phyloP scores from a whole-genome alignment of 2,797 vertebrate species.

The Distichodus sexfasciatus region DNA sequence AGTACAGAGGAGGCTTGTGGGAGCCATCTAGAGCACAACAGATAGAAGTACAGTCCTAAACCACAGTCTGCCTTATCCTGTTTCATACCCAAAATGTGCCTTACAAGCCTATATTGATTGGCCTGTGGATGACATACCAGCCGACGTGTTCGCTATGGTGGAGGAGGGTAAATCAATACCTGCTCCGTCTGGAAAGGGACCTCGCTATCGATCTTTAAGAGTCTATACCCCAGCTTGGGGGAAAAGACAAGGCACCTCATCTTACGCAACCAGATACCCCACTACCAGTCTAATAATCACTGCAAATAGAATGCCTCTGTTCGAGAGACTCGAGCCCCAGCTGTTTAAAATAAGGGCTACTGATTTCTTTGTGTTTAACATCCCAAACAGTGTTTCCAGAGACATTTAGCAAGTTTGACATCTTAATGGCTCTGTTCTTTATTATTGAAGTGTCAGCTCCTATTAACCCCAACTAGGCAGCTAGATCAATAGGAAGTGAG shows the following conservation, averaged over 20 bases:
- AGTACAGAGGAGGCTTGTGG: conserved; percentile 52
- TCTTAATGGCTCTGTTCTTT: conserved; percentile 72
- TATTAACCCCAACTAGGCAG: conserved; percentile 76
- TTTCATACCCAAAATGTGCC: conserved; percentile 68
- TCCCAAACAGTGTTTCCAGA: conserved; percentile 49
- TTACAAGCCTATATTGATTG: conserved; percentile 70
- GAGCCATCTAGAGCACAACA: conserved; percentile 65
- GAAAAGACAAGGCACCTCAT: conserved; percentile 51
- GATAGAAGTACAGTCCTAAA: conserved; percentile 26
- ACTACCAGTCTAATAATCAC: conserved; percentile 66
- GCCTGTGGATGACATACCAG: conserved; percentile 68
- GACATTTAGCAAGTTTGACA: conserved; percentile 51
- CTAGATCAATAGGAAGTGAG: conserved; percentile 67
- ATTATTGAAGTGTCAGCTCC: conserved; percentile 74
- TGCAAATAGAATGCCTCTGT: conserved; percentile 62
- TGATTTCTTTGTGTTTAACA: conserved; percentile 49
- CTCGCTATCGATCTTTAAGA: conserved; percentile 75
- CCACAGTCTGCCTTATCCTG: conserved; percentile 40
- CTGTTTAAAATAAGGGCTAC: conserved; percentile 66
- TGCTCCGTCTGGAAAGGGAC: conserved; percentile 76
- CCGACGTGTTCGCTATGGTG: conserved; percentile 70
- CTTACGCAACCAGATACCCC: conserved; percentile 61
- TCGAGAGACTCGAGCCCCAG: conserved; percentile 52
- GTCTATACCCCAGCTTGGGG: conserved; percentile 58
- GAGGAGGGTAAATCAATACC: conserved; percentile 73